These are phyloP conservation scores for Edolisoma coerulescens DNA, from an alignment of 2,113 vertebrate genomes.

Conservation along the genomic window DNA sequence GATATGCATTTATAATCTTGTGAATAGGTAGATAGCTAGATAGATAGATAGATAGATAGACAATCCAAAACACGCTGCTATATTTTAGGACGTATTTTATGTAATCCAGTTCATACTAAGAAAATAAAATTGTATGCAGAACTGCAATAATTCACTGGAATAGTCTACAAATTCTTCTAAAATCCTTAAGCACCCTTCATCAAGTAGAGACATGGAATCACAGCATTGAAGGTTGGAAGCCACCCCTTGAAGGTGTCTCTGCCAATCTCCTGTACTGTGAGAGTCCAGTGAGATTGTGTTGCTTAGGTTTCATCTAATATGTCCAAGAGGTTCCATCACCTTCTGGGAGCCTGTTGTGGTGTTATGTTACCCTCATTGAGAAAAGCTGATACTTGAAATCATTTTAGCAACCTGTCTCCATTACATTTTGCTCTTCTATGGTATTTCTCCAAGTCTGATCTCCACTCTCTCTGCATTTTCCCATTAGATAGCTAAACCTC, in stretches of 20 bases:
- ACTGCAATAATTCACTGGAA: background rate
- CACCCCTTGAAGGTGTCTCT: background rate
- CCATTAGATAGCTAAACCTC: background rate
- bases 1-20: background rate
- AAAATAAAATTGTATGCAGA: background rate
- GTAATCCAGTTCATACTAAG: background rate
- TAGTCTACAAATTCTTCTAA: background rate
- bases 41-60: background rate
- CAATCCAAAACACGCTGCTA: background rate
- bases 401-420: background rate
- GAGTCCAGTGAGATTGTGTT: background rate
- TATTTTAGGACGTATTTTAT: background rate
- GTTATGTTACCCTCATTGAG: fast-evolving
- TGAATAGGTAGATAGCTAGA: background rate
- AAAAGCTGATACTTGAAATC: background rate
- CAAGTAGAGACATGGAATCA: background rate
- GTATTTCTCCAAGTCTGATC: background rate
- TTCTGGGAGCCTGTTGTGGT: background rate
- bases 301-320: too few relatives aligned
- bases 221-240: background rate
- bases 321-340: background rate
- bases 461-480: background rate
- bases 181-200: background rate
- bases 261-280: background rate
- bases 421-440: background rate